Conservation (phyloP, 1,140 invertebrate species). For the Lasioglossum albipes region DNA sequence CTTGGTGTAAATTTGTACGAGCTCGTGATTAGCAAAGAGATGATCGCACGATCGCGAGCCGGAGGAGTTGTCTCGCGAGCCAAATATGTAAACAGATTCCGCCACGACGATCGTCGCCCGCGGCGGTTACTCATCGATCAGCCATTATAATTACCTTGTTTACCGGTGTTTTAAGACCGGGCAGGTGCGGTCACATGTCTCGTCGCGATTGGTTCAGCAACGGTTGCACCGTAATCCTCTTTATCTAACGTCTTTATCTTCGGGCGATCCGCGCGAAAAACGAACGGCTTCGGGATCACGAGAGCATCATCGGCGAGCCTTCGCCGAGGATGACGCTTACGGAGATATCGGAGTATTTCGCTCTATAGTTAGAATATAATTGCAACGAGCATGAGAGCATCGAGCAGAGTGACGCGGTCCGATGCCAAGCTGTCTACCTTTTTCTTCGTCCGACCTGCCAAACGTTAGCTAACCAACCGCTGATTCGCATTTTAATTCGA, state of each 20-base stretch:
- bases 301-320: background rate
- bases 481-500: slow-evolving; percentile 44
- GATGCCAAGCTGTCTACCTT: slow-evolving; percentile 66
- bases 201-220: background rate
- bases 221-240: too few relatives aligned
- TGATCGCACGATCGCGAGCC: background rate
- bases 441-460: slow-evolving; percentile 50
- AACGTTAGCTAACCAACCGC: slow-evolving; percentile 52
- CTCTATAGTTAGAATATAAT: background rate
- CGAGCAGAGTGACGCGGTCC: slow-evolving; percentile 9
- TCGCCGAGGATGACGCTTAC: background rate
- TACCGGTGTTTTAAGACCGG: background rate
- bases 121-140: background rate
- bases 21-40: slow-evolving; percentile 11
- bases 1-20: slow-evolving; percentile 43
- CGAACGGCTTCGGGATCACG: too few relatives aligned
- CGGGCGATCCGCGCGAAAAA: too few relatives aligned
- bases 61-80: background rate
- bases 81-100: slow-evolving; percentile 21
- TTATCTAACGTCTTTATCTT: too few relatives aligned
- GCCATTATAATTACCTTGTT: background rate
- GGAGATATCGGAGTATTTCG: background rate
- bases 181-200: background rate
- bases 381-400: background rate
- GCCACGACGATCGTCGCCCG: background rate